Percentiles rank a stretch among this genome's conserved stretches.
phyloP scores from a whole-genome alignment of 1,140 invertebrate species.

The Calliopsis andreniformis region DNA sequence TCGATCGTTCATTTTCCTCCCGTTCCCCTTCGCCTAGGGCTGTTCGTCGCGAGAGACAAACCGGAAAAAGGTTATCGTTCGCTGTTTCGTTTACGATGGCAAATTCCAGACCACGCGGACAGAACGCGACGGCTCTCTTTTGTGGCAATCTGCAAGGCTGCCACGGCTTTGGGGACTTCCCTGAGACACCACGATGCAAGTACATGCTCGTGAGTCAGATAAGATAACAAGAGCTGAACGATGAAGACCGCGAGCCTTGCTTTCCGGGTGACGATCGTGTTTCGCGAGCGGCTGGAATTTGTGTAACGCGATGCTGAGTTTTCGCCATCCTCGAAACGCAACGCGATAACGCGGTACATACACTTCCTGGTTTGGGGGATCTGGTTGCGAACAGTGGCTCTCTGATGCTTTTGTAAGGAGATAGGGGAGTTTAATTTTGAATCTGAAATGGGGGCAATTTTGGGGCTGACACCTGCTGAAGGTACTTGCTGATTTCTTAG shows the following conservation, averaged over 20 bases:
- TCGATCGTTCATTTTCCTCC: neutral
- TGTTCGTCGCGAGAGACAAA: neutral
- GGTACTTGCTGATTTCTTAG: too few species aligned
- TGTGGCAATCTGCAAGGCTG: neutral
- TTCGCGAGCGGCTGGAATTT: neutral
- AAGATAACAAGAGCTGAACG: conserved; percentile 40
- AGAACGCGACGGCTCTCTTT: conserved; percentile 21
- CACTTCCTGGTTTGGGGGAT: too few species aligned
- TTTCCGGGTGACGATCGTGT: conserved; percentile 7
- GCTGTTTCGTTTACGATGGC: neutral
- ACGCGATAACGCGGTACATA: too few species aligned
- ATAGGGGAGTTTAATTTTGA: too few species aligned
- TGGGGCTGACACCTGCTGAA: too few species aligned
- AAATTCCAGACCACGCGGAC: neutral
- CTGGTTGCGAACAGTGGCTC: too few species aligned
- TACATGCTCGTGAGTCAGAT: conserved; percentile 1
- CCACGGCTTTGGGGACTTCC: neutral
- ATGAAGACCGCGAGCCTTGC: conserved; percentile 12
- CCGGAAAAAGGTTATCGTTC: neutral
- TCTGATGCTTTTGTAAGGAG: too few species aligned
- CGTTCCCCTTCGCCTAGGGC: neutral
- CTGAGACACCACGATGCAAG: neutral
- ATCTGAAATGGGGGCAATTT: too few species aligned
- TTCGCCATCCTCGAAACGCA: neutral
- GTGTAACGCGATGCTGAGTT: neutral